phyloP scores from a whole-genome alignment of 2,797 vertebrate species.

The Diplodus sargus region DNA sequence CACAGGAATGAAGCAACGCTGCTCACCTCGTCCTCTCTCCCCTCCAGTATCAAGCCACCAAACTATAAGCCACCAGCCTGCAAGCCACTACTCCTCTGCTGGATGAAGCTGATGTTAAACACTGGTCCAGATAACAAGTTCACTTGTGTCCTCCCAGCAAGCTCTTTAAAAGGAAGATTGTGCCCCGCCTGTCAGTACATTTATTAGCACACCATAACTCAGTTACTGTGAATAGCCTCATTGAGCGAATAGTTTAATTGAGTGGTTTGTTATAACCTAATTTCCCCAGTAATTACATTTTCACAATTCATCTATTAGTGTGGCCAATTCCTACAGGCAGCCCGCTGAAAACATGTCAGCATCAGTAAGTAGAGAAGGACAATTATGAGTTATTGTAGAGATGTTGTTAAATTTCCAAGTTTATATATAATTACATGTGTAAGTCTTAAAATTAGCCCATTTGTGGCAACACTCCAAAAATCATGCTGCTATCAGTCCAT shows the following conservation, averaged over 20 bases:
- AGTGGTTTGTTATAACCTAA: conserved; percentile 1
- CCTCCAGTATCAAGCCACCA: conserved; percentile 41
- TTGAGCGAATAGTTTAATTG: conserved; percentile 3
- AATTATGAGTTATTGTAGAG: background rate
- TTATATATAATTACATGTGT: background rate
- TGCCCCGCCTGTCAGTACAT: conserved; percentile 58
- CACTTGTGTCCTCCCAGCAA: conserved; percentile 42
- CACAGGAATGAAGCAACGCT: conserved; percentile 76
- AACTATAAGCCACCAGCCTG: conserved; percentile 56
- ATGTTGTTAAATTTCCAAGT: background rate
- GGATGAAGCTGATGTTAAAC: conserved; percentile 37
- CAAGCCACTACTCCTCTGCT: conserved; percentile 55
- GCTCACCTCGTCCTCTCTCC: conserved; percentile 25
- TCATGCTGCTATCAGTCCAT: background rate
- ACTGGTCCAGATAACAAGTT: conserved; percentile 34
- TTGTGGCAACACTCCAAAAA: background rate
- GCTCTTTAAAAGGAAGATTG: conserved; percentile 56
- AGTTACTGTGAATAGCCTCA: conserved; percentile 18
- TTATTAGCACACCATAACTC: conserved; percentile 37
- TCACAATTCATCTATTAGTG: conserved; percentile 3
- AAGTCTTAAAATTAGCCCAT: background rate
- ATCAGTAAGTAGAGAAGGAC: background rate
- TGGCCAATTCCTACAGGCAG: background rate
- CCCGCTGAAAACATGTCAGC: background rate
- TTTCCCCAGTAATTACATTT: conserved; percentile 9